phyloP scores from a whole-genome alignment of 1,140 invertebrate species.

The Atopsyche davidsoni region DNA sequence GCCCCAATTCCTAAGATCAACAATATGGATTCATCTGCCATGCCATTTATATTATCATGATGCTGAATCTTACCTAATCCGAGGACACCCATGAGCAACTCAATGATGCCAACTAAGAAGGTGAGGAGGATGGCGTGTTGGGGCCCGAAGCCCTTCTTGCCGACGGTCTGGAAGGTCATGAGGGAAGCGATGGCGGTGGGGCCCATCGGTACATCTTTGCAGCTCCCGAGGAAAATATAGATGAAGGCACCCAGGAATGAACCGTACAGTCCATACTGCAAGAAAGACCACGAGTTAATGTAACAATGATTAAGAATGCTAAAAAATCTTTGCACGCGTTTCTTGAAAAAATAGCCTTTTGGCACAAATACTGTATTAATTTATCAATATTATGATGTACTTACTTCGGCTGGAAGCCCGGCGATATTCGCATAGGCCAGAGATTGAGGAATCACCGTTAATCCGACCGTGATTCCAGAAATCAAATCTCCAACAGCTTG shows the following conservation, averaged over 20 bases:
- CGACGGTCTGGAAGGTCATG: conserved; percentile 69
- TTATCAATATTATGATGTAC: conserved; percentile 6
- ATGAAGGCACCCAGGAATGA: conserved; percentile 87
- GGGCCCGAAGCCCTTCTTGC: conserved; percentile 51
- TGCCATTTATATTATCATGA: no score
- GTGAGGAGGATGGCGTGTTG: conserved; percentile 75
- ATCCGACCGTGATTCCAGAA: conserved; percentile 78
- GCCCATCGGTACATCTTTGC: conserved; percentile 83
- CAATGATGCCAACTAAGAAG: conserved; percentile 72
- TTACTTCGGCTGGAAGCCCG: conserved; percentile 65
- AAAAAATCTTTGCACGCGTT: not conserved
- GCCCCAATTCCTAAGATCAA: not conserved
- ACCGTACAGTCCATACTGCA: conserved; percentile 82
- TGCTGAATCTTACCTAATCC: conserved; percentile 69
- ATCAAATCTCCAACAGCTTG: conserved; percentile 72
- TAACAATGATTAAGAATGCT: not conserved
- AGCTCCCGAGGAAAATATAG: conserved; percentile 86
- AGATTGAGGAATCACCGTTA: conserved; percentile 77
- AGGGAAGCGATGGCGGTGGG: conserved; percentile 80
- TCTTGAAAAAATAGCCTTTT: conserved; percentile 1
- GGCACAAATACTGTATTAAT: not conserved
- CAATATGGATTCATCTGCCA: not conserved
- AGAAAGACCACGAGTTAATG: conserved; percentile 21
- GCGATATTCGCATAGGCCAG: conserved; percentile 81
- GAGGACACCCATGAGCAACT: conserved; percentile 79